Conservation (phyloP, 2,888 invertebrate genomes). For the Eupsilia transversa region DNA sequence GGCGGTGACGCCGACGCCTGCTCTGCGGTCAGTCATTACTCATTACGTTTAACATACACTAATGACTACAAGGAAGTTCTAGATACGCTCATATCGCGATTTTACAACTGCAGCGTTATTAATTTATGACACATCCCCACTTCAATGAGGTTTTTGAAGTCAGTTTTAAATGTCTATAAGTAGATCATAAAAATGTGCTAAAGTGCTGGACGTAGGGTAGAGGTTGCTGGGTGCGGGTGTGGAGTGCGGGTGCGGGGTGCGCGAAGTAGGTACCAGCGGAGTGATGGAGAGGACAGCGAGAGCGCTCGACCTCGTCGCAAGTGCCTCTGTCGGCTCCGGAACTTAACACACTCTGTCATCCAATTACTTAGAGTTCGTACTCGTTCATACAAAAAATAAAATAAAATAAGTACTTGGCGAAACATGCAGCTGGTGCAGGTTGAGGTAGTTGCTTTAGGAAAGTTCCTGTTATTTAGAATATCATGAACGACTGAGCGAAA, state of each 20-base stretch:
- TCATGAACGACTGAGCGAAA: not conserved
- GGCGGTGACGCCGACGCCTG: not conserved
- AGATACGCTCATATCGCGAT: not conserved
- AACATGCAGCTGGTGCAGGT: not conserved
- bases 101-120: not conserved
- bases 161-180: not conserved
- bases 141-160: not conserved
- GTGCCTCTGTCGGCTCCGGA: not conserved
- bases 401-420: too few relatives aligned
- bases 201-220: not conserved
- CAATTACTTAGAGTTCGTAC: not conserved
- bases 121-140: not conserved
- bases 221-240: not conserved
- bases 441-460: not conserved
- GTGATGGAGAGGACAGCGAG: constrained; percentile 28
- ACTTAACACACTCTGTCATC: not conserved
- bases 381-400: too few relatives aligned
- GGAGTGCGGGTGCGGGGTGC: not conserved
- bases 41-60: not conserved
- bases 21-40: constrained; percentile 24
- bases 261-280: not conserved
- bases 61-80: not conserved
- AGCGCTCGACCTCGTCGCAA: constrained; percentile 2
- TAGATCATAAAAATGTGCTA: not conserved
- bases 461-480: not conserved